Percentiles rank a stretch among this genome's conserved stretches.
phyloP scores from a whole-genome alignment of 2,113 vertebrate genomes.

The Microcebus lehilahytsara region DNA sequence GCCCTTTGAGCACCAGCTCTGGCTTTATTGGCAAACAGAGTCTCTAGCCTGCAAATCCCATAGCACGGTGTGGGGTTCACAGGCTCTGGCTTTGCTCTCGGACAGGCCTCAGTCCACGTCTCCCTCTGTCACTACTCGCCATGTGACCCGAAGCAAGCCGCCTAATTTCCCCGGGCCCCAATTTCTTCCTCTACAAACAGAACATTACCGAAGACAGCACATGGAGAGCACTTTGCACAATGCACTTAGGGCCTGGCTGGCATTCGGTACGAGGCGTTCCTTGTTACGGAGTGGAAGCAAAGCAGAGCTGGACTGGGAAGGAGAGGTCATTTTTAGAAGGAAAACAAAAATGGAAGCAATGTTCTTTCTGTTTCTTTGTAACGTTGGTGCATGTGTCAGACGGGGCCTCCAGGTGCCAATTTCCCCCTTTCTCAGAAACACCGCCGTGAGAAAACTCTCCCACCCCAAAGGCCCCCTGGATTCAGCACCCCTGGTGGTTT shows the following conservation, averaged over 20 bases:
- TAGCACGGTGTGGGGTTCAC: rapidly evolving
- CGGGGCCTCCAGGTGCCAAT: neutral
- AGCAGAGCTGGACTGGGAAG: neutral
- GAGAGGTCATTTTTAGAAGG: neutral
- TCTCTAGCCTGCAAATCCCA: neutral
- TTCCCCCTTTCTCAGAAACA: constrained; percentile 44
- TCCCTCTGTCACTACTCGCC: neutral
- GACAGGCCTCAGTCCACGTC: neutral
- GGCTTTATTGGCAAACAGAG: neutral
- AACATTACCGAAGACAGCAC: neutral
- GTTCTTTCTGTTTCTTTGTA: constrained; percentile 35
- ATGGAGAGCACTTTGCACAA: too few species aligned
- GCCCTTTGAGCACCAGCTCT: neutral
- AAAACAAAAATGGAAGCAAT: neutral
- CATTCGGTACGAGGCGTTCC: neutral
- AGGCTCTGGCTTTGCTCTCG: neutral
- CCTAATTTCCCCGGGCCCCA: neutral
- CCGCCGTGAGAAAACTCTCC: neutral
- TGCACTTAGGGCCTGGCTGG: too few species aligned
- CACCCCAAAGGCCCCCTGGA: neutral
- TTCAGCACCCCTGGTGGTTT: neutral
- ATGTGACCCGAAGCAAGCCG: neutral
- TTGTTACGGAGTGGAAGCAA: neutral
- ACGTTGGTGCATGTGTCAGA: neutral
- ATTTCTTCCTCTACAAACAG: neutral